Evolutionary conservation across 2,113 vertebrate genomes (phyloP), one percentile per base, ranked within the genome.

Genomic region (Oncorhynchus masou): DNA sequence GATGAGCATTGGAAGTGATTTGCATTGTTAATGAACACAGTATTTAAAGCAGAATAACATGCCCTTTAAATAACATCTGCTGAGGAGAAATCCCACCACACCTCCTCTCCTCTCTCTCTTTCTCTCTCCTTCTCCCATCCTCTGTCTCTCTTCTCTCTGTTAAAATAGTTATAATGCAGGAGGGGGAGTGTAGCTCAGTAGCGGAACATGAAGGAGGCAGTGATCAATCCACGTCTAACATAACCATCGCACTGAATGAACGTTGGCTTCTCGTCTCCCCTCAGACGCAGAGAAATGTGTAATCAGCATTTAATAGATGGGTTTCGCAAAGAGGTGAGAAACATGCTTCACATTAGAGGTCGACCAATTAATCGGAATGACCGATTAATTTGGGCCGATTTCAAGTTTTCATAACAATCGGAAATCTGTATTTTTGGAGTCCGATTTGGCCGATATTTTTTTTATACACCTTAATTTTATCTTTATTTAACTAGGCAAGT

Each of bases 21-120:
- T 89, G 90, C 91, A 90, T 85, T 91, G 87, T 86, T 90, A 87
- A 92, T 90, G 48, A 75, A 67, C 74, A 62, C 79, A 11, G 78
- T 81, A 85, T 83, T 91, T 88, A 88, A 88, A 91, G 82, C 78
- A 76, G 86, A 85, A 83, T 75, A 85, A 85, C 86, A 74, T 89
- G 86, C 83, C 88, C 89, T 92, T 92, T 83, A 88, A 87, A 88
- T 88, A 90, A 89, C 89, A 90, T 90, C 85, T 89, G 86, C 85
- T 81, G 82, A 59, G 87, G 83, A 82, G 79, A 19, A 34, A 79
- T 86, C 85, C 79, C 79, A 84, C 77, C 77, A 82, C 13, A 25
- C 70, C 65, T 57, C 65, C 31, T 20, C 49, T 51, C 15, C 15
- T 51, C 3, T 51, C 49, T 25, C 79, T 81, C 39, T 39, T 39